Evolutionary conservation across 1,140 invertebrate species (phyloP), one percentile per base, ranked within the genome.

Genomic region (Zophobas atratus): DNA sequence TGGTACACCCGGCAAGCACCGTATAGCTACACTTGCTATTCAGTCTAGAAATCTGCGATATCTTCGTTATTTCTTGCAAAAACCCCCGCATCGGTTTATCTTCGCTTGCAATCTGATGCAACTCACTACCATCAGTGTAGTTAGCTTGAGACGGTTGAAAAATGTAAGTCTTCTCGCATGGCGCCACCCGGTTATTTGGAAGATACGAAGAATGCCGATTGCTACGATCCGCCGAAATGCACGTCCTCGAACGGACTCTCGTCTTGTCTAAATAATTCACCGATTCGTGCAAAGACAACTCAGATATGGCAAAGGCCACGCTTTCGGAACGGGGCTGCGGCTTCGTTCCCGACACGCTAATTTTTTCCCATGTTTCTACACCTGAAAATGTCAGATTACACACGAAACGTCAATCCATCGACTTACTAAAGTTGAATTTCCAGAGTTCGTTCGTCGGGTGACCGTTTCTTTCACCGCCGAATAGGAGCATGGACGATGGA

Each of bases 401-500:
- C 70, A 6, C n/a, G 35, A 48, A 20, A 20, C 53, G 35, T 67
- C 20, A 73, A 74, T 67, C 20, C 46, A 51, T 53, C 20, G 8
- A 85, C 86, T 87, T 89, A 96, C 94, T 92, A 85, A 96, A 96
- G 87, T 95, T 94, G 88, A 95, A 96, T 85, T 93, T 91, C 95
- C 96, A 97, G 0, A 97, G 86, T 82, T 96, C 95, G 85, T 95
- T 94, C 20, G 90, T 92, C 4, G 92, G 88, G 70, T 92, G 88
- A 0, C 94, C 94, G 75, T 89, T 89, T 78, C 90, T 89, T 84
- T 96, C 95, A 0, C 95, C 95, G 0, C 95, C 95, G 87, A 96
- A 95, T 8, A 97, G 88, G 43, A 96, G 89, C 92, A 97, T 94
- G 39, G 92, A 94, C 8, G 92, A 93, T 6, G 93, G 92, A 8